Conservation (phyloP, 2,113 vertebrate species). For the Lepus europaeus region DNA sequence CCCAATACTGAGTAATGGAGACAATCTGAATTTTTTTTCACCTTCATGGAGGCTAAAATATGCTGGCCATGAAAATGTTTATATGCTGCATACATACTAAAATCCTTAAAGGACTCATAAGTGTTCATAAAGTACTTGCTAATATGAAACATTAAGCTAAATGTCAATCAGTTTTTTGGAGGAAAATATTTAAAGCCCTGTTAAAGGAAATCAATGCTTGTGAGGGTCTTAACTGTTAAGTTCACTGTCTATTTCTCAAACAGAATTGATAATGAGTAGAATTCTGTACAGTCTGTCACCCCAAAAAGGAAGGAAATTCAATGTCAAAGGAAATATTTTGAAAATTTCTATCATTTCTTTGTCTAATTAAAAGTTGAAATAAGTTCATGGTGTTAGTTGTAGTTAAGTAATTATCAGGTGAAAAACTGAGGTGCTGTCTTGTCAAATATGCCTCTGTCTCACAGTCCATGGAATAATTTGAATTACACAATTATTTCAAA, state of each 20-base stretch:
- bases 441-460: not conserved
- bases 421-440: not conserved
- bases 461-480: not conserved
- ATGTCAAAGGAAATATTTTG: not conserved
- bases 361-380: not conserved
- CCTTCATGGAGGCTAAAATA: not conserved
- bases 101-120: not conserved
- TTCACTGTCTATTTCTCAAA: not conserved
- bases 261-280: not conserved
- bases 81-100: not conserved
- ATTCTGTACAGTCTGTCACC: not conserved
- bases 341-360: not conserved
- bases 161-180: not conserved
- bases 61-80: not conserved
- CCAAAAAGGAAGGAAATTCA: not conserved
- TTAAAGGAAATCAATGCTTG: not conserved
- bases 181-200: not conserved
- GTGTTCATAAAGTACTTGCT: not conserved
- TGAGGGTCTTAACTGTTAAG: not conserved
- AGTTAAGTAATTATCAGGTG: not conserved
- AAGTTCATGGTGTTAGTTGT: not conserved
- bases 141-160: not conserved
- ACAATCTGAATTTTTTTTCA: not conserved
- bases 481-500: not conserved
- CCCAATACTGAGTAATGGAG: not conserved